Percentiles rank a stretch among this genome's conserved stretches.
These are phyloP conservation scores for Corythoichthys intestinalis DNA, from an alignment of 2,113 vertebrate species.

Conservation along the genomic window DNA sequence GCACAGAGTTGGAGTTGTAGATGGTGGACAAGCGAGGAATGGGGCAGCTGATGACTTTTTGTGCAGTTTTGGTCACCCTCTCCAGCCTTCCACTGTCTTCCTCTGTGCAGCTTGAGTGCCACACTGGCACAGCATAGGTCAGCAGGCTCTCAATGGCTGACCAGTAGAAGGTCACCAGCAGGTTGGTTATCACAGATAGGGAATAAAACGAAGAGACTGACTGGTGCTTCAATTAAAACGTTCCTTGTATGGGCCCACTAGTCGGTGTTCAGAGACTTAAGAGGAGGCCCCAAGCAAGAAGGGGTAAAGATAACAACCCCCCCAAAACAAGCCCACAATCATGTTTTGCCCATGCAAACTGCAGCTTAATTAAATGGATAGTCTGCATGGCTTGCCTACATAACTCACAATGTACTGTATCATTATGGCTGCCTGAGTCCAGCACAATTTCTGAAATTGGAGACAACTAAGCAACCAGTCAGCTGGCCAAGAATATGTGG, in stretches of 20 bases:
- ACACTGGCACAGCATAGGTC: too few relatives aligned
- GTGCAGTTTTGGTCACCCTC: too few relatives aligned
- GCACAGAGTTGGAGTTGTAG: too few relatives aligned
- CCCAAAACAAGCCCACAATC: neutral
- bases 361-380: constrained; percentile 35
- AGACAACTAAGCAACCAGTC: constrained; percentile 5
- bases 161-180: too few relatives aligned
- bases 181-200: neutral
- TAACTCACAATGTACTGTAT: constrained; percentile 31
- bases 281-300: constrained; percentile 22
- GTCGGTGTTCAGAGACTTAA: constrained; percentile 44
- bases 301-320: constrained; percentile 29
- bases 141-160: too few relatives aligned
- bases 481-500: constrained; percentile 13
- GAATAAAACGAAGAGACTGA: constrained; percentile 65
- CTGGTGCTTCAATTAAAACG: constrained; percentile 28
- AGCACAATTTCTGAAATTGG: constrained; percentile 7
- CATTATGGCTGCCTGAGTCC: constrained; percentile 28
- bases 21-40: too few relatives aligned
- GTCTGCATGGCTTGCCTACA: constrained; percentile 24
- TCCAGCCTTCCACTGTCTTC: too few relatives aligned
- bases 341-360: constrained; percentile 36
- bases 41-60: too few relatives aligned
- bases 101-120: too few relatives aligned
- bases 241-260: constrained; percentile 24